These are phyloP conservation scores for Megaceryle alcyon DNA, from an alignment of 2,797 vertebrate genomes.

Conservation along the genomic window DNA sequence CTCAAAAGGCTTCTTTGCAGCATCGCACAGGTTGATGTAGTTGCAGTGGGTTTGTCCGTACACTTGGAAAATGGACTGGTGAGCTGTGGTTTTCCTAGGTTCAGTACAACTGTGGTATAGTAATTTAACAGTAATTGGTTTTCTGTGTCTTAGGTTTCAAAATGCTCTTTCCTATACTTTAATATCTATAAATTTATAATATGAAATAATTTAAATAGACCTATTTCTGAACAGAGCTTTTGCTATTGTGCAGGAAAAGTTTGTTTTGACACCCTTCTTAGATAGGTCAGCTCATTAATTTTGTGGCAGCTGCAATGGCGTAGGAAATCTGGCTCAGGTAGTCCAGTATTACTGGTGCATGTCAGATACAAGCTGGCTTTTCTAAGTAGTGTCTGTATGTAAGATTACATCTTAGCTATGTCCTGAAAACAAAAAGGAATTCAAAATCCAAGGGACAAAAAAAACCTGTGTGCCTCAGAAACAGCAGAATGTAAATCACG, in stretches of 20 bases:
- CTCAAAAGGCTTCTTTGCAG: not conserved
- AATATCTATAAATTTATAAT: not conserved
- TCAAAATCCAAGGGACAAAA: not conserved
- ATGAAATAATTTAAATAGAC: not conserved
- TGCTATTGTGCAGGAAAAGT: not conserved
- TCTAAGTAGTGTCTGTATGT: not conserved
- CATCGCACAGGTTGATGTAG: not conserved
- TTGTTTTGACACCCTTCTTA: constrained; percentile 6
- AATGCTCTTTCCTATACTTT: not conserved
- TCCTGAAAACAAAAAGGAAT: not conserved
- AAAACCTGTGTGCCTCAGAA: not conserved
- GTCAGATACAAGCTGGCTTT: not conserved
- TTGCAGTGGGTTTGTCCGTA: not conserved
- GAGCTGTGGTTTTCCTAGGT: not conserved
- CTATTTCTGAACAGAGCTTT: not conserved
- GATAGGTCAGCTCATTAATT: constrained; percentile 45
- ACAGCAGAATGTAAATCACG: not conserved
- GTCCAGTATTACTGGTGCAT: not conserved
- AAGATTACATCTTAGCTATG: not conserved
- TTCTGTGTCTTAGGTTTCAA: not conserved
- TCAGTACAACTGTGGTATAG: not conserved
- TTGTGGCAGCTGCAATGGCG: not conserved
- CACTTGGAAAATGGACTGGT: not conserved
- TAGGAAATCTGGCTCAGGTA: constrained; percentile 19
- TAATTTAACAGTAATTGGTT: not conserved